Percentiles rank a stretch among this genome's conserved stretches.
Evolutionary conservation across 2,888 invertebrate genomes (phyloP).

Genomic region (Cristatella mucedo): DNA sequence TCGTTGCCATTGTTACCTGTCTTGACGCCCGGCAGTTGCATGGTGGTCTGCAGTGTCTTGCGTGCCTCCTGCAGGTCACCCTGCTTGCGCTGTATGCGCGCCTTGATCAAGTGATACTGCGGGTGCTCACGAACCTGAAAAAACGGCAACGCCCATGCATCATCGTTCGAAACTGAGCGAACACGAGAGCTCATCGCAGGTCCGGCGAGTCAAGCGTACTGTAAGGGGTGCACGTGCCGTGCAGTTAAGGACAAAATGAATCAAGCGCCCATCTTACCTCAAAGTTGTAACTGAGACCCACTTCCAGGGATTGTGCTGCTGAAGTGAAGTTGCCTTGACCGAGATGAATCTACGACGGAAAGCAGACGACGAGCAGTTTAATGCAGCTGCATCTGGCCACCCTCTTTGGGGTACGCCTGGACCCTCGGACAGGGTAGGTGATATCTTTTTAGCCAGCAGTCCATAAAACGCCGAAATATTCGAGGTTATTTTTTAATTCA

Average conservation of each 20-base stretch:
- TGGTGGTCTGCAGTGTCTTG: slow-evolving; percentile 56
- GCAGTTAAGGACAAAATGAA: too few species aligned
- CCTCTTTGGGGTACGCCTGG: too few species aligned
- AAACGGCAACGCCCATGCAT: background rate
- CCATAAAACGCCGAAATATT: too few species aligned
- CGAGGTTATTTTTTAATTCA: too few species aligned
- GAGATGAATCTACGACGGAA: slow-evolving; percentile 47
- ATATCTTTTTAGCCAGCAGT: too few species aligned
- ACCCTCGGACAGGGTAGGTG: too few species aligned
- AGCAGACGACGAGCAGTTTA: too few species aligned
- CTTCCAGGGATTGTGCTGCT: slow-evolving; percentile 70
- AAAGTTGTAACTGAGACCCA: slow-evolving; percentile 78
- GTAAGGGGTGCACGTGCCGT: too few species aligned
- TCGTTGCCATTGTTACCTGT: slow-evolving; percentile 13
- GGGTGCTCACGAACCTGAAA: slow-evolving; percentile 62
- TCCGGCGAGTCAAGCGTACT: too few species aligned
- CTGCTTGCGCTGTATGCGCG: slow-evolving; percentile 60
- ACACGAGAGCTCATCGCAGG: too few species aligned
- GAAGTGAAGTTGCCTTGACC: slow-evolving; percentile 47
- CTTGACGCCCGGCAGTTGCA: slow-evolving; percentile 50
- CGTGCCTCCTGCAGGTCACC: slow-evolving; percentile 46
- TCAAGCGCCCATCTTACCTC: slow-evolving; percentile 44
- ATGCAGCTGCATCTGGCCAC: too few species aligned
- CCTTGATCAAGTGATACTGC: slow-evolving; percentile 69
- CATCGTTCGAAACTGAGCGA: too few species aligned